Base-by-base conservation (phyloP, 2,888 invertebrate species). In the Nowickia ferox region DNA sequence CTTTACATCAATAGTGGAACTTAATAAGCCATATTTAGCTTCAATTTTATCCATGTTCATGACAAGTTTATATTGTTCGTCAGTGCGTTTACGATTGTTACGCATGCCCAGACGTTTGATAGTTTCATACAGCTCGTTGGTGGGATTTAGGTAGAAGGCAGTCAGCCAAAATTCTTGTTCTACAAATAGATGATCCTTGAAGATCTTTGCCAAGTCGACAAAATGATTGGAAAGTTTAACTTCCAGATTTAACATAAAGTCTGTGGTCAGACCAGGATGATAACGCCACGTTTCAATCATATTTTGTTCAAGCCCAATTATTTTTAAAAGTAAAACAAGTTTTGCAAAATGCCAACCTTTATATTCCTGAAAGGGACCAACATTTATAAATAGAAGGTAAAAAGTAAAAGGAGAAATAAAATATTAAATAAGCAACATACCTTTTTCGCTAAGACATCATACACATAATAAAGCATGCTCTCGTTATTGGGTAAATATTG, bases 141-240 rank as follows among this genome's bases (percentile, higher is more conserved):
- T 90, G 1, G 92, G 92, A 88, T 91, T 87, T 15, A 92, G 83
- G 44, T 92, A 92, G 84, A 92, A 92, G 0, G 92, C 90, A 0
- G 92, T 92, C 0, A 92, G 71, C 92, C 92, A 92, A 19, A 91
- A 91, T 71, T 92, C 92, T 2, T 92, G 91, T 63, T 92, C 92
- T 85, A 92, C 88, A 68, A 92, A 92, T 0, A 83, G 88, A 63
- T 90, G 89, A 9, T 90, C 91, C 4, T 88, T 86, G 17, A 92
- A 91, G 2, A 91, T 89, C 46, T 88, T 89, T 0, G 92, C 92
- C 40, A 92, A 87, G 71, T 92, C 92, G 4, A 89, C 89, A 84
- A 90, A 92, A 72, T 90, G 91, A 0, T 87, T 78, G 0, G 92
- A 89, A 2, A 92, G 87, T 22, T 90, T 89, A 9, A 88, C 84